These are phyloP conservation scores for Nemapogon koenigi DNA, from an alignment of 2,888 invertebrate genomes.

Conservation along the genomic window DNA sequence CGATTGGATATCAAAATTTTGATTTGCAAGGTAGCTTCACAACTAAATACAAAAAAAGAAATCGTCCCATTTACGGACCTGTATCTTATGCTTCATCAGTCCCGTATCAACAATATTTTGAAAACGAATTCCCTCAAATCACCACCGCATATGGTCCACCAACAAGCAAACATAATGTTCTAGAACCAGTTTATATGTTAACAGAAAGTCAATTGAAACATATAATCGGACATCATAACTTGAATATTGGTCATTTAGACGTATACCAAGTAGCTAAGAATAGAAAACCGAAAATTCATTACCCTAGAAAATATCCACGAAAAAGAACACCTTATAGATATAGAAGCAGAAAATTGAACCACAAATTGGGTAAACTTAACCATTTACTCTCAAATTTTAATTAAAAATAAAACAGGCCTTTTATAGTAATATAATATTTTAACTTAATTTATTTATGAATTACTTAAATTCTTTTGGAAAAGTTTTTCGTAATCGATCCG, in stretches of 20 bases:
- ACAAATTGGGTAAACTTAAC: slow-evolving; percentile 34
- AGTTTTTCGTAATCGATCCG: too few species aligned
- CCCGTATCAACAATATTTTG: too few species aligned
- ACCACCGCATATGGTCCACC: slow-evolving; percentile 18
- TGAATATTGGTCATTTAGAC: slow-evolving; percentile 46
- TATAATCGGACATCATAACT: slow-evolving; percentile 37
- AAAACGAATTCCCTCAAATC: too few species aligned
- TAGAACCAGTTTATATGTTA: slow-evolving; percentile 47
- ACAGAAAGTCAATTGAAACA: slow-evolving; percentile 43
- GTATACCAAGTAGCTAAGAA: slow-evolving; percentile 32
- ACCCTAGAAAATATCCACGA: slow-evolving; percentile 20
- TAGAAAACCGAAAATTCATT: slow-evolving; percentile 17
- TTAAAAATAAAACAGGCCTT: too few species aligned
- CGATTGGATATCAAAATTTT: slow-evolving; percentile 19
- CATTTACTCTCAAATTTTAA: too few species aligned
- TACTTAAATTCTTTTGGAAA: too few species aligned
- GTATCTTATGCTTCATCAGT: slow-evolving; percentile 8
- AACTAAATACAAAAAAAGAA: slow-evolving; percentile 21
- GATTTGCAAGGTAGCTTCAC: slow-evolving; percentile 23
- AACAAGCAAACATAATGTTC: neutral
- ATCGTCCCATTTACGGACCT: slow-evolving; percentile 11
- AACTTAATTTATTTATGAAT: too few species aligned
- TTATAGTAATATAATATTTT: too few species aligned
- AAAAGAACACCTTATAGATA: slow-evolving; percentile 26
- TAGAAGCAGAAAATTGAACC: slow-evolving; percentile 27